Percentiles rank a stretch among this genome's conserved stretches.
These are phyloP conservation scores for Peromyscus eremicus DNA, from an alignment of 2,797 vertebrate genomes.

Conservation along the genomic window DNA sequence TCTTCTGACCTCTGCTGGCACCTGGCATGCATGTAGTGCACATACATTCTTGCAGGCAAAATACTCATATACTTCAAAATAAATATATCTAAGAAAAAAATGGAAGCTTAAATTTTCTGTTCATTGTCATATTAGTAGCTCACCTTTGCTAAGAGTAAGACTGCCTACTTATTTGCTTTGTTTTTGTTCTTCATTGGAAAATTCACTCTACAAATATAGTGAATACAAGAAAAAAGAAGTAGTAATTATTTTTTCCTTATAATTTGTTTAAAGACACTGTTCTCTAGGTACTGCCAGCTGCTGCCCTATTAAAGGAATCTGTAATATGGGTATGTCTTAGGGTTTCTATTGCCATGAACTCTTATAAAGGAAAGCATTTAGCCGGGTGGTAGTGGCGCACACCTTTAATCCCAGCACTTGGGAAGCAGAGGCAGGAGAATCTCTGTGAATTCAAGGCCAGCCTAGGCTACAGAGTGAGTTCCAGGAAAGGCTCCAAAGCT, in stretches of 20 bases:
- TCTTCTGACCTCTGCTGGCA: not conserved
- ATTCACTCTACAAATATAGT: constrained; percentile 29
- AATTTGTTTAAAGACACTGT: constrained; percentile 48
- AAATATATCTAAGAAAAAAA: not conserved
- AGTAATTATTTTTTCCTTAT: constrained; percentile 26
- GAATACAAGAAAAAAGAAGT: not conserved
- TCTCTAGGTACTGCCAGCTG: not conserved
- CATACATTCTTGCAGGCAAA: not conserved
- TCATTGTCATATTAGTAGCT: constrained; percentile 10
- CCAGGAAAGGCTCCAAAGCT: too few relatives aligned
- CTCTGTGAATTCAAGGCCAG: too few relatives aligned
- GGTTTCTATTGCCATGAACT: not conserved
- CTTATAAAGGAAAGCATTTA: not conserved
- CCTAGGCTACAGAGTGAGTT: too few relatives aligned
- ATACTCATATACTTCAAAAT: not conserved
- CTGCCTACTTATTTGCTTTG: not conserved
- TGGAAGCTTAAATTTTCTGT: constrained; percentile 41
- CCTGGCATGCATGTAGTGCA: not conserved
- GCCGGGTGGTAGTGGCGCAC: too few relatives aligned
- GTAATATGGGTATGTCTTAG: not conserved
- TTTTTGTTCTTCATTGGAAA: constrained; percentile 59
- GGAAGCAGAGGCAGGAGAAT: too few relatives aligned
- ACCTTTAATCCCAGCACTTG: too few relatives aligned
- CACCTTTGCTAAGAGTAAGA: constrained; percentile 35
- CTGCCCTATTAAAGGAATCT: constrained; percentile 4